Evolutionary conservation across 2,113 vertebrate genomes (phyloP).

Genomic region (Atherinomorus stipes): DNA sequence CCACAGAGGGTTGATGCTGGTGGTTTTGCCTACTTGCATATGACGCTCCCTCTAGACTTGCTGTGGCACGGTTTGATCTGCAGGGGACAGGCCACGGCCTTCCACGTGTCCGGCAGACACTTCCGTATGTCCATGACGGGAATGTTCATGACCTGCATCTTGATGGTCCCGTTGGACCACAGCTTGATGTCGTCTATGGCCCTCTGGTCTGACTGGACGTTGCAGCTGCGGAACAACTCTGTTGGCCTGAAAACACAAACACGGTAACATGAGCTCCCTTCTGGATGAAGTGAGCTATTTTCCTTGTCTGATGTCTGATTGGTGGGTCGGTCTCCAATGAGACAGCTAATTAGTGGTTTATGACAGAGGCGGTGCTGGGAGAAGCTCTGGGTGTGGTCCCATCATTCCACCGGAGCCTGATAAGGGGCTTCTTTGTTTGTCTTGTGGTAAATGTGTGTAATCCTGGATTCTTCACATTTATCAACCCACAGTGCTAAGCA

Average conservation of each 20-base stretch:
- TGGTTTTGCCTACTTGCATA: conserved; percentile 91
- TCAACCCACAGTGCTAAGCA: not conserved
- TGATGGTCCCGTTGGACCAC: conserved; percentile 98
- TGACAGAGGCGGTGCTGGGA: conserved; percentile 16
- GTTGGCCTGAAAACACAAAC: conserved; percentile 86
- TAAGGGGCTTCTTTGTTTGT: conserved; percentile 60
- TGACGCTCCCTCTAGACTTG: conserved; percentile 94
- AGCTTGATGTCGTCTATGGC: conserved; percentile 98
- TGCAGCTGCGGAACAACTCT: conserved; percentile 97
- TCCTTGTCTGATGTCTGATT: conserved; percentile 58
- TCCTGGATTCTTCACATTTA: not conserved
- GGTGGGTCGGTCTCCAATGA: conserved; percentile 51
- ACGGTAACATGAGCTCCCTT: not conserved
- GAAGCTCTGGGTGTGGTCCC: conserved; percentile 53
- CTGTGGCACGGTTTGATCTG: conserved; percentile 99
- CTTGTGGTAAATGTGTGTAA: conserved; percentile 1
- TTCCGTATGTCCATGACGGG: conserved; percentile 96
- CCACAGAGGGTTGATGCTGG: not conserved
- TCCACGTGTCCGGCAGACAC: conserved; percentile 97
- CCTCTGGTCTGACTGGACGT: conserved; percentile 96
- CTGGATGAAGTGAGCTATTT: conserved; percentile 21
- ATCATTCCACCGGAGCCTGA: conserved; percentile 26
- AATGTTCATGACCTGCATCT: conserved; percentile 99
- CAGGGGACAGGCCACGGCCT: conserved; percentile 94
- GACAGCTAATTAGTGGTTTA: conserved; percentile 59